These are phyloP conservation scores for Arenaria interpres DNA, from an alignment of 2,113 vertebrate genomes.

Conservation along the genomic window DNA sequence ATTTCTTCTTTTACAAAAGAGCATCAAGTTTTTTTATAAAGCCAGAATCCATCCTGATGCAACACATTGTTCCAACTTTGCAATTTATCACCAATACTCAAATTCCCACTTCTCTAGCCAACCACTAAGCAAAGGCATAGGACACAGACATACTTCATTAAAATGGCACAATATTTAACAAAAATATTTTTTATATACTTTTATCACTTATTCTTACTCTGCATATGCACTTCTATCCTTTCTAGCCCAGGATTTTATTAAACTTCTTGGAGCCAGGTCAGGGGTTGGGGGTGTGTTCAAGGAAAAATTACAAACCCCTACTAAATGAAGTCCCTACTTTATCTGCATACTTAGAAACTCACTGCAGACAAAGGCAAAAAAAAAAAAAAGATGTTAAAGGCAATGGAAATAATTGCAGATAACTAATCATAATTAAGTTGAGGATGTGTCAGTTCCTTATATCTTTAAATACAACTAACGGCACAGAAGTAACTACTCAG, in stretches of 20 bases:
- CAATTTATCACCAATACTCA: background rate
- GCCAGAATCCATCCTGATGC: background rate
- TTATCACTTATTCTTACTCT: background rate
- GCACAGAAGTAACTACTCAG: background rate
- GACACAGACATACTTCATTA: background rate
- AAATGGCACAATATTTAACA: background rate
- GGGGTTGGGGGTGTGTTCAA: rapidly evolving
- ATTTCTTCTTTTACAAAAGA: background rate
- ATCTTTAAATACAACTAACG: background rate
- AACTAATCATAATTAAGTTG: background rate
- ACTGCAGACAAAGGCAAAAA: background rate
- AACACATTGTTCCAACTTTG: background rate
- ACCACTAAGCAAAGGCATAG: background rate
- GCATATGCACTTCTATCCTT: rapidly evolving
- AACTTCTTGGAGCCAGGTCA: background rate
- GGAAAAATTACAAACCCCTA: background rate
- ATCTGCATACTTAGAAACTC: background rate
- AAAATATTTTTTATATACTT: background rate
- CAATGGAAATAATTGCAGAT: background rate
- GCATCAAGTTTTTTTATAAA: background rate
- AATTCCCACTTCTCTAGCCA: background rate
- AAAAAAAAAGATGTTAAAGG: background rate
- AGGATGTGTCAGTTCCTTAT: background rate
- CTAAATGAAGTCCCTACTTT: background rate
- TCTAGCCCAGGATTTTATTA: background rate